Conservation (phyloP, 2,113 vertebrate genomes). For the Caracal caracal region DNA sequence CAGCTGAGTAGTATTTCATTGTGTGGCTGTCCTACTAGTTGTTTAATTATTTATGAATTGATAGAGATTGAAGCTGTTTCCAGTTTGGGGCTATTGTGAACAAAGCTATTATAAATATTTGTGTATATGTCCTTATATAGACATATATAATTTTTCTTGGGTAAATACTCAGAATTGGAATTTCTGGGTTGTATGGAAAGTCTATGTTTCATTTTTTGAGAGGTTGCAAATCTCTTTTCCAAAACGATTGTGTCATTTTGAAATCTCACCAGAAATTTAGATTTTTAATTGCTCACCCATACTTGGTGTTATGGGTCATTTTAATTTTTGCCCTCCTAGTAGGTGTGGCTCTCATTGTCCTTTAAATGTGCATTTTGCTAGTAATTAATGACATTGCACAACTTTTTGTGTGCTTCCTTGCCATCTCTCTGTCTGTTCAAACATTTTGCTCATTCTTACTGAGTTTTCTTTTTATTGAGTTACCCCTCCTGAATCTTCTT, state of each 20-base stretch:
- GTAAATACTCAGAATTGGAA: neutral
- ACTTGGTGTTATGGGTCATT: neutral
- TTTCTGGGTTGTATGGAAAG: neutral
- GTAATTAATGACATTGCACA: neutral
- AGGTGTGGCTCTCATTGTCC: neutral
- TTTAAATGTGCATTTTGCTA: neutral
- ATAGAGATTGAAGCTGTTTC: neutral
- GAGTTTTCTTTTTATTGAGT: neutral
- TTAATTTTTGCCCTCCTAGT: neutral
- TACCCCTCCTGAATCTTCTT: neutral
- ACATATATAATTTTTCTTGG: neutral
- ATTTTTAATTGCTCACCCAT: neutral
- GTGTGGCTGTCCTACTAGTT: neutral
- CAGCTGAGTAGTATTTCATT: neutral
- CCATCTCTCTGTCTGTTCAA: neutral
- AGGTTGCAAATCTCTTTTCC: neutral
- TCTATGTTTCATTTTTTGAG: neutral
- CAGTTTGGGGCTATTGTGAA: too few species aligned
- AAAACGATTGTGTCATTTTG: neutral
- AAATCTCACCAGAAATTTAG: neutral
- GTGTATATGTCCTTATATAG: neutral
- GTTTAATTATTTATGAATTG: neutral
- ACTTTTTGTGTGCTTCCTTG: neutral
- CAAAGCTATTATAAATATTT: neutral
- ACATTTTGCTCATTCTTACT: neutral